These are phyloP conservation scores for Todiramphus saurophagus DNA, from an alignment of 2,113 vertebrate species.

Conservation along the genomic window DNA sequence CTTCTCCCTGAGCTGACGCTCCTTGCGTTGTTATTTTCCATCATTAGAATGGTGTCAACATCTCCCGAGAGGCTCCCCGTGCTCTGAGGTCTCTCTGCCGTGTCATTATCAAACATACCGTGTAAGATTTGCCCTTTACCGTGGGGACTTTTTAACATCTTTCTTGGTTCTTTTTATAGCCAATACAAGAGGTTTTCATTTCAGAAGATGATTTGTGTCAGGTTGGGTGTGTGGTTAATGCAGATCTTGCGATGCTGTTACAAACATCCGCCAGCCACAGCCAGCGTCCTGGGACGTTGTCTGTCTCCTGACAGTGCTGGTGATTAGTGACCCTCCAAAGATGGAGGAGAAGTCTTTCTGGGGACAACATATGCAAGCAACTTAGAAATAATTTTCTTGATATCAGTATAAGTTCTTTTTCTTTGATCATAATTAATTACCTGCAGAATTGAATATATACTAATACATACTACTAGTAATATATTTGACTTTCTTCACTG, in stretches of 20 bases:
- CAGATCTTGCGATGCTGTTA: background rate
- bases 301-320: background rate
- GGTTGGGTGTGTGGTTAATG: background rate
- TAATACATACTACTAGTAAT: background rate
- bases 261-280: background rate
- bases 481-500: background rate
- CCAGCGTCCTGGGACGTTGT: background rate
- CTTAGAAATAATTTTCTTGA: background rate
- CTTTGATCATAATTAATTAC: background rate
- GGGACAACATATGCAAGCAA: background rate
- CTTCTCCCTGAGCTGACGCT: background rate
- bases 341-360: background rate
- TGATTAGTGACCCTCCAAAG: background rate
- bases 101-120: background rate
- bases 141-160: background rate
- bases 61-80: background rate
- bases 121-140: background rate
- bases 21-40: background rate
- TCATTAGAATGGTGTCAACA: background rate
- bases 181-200: background rate
- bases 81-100: background rate
- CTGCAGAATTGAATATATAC: background rate
- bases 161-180: slow-evolving; percentile 5
- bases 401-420: background rate
- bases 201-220: background rate